phyloP scores from a whole-genome alignment of 2,888 invertebrate species.

The Drosophila emarginata region DNA sequence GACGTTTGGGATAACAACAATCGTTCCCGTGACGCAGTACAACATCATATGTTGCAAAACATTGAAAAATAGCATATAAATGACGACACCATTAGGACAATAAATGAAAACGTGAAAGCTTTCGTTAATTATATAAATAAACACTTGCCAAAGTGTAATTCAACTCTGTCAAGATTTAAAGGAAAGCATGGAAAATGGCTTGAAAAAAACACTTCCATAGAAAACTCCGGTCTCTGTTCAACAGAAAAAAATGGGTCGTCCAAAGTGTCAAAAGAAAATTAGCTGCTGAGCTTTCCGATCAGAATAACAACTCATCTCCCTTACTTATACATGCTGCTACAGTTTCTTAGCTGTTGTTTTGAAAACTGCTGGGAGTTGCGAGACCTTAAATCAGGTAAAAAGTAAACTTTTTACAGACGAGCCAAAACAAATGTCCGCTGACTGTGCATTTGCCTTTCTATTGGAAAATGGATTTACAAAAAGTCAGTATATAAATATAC shows the following conservation, averaged over 20 bases:
- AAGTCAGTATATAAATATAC: too few species aligned
- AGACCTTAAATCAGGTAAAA: neutral
- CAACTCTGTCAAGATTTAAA: constrained; percentile 7
- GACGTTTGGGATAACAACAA: constrained; percentile 10
- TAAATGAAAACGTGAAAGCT: too few species aligned
- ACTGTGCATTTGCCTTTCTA: too few species aligned
- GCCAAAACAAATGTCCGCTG: constrained; percentile 17
- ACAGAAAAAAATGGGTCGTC: constrained; percentile 37
- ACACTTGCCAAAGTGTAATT: neutral
- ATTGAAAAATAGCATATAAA: too few species aligned
- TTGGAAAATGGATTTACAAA: too few species aligned
- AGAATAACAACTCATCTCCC: constrained; percentile 23
- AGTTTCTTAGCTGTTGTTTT: constrained; percentile 31
- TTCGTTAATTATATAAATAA: constrained; percentile 21
- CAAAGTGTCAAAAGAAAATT: constrained; percentile 34
- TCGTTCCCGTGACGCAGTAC: constrained; percentile 2
- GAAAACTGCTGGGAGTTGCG: constrained; percentile 17
- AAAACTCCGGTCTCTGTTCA: constrained; percentile 17
- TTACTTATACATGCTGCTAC: constrained; percentile 28
- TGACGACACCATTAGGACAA: too few species aligned
- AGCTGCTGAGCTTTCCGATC: constrained; percentile 30
- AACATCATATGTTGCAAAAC: too few species aligned
- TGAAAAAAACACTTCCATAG: neutral
- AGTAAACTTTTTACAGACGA: constrained; percentile 1
- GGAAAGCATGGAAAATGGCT: constrained; percentile 17